These are phyloP conservation scores for Coryphaenoides rupestris DNA, from an alignment of 2,113 vertebrate genomes.

Conservation along the genomic window DNA sequence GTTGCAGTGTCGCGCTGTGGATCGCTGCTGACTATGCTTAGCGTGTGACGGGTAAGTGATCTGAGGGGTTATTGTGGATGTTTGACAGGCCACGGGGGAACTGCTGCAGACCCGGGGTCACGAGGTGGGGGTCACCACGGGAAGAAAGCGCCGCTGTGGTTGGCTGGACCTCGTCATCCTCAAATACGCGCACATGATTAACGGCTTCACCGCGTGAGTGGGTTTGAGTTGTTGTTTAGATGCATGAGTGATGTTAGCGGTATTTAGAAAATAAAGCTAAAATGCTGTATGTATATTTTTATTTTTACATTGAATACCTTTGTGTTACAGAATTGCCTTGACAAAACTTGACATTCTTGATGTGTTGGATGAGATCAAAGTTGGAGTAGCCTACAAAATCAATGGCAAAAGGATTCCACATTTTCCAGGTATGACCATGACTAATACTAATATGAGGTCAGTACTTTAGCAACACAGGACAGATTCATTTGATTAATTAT, in stretches of 20 bases:
- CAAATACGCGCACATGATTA: conserved; percentile 96
- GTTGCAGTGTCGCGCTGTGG: background rate
- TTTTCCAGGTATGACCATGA: conserved; percentile 83
- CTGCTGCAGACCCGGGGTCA: conserved; percentile 92
- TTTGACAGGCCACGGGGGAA: conserved; percentile 82
- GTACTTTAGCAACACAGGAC: background rate
- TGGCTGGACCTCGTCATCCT: conserved; percentile 96
- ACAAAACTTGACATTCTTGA: conserved; percentile 98
- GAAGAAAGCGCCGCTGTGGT: conserved; percentile 93
- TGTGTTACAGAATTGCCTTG: conserved; percentile 83
- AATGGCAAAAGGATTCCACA: conserved; percentile 93
- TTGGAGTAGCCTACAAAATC: conserved; percentile 90
- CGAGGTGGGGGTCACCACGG: conserved; percentile 94
- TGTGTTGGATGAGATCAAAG: conserved; percentile 90
- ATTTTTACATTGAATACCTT: background rate
- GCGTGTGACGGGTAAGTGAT: too few relatives aligned
- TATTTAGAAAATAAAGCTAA: background rate
- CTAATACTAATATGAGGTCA: background rate
- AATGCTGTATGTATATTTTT: background rate
- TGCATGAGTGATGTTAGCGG: background rate
- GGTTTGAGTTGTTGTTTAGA: background rate
- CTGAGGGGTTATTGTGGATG: background rate
- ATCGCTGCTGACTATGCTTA: too few relatives aligned
- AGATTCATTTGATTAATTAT: too few relatives aligned
- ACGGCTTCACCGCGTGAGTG: conserved; percentile 95